Base-by-base conservation (phyloP, 2,113 vertebrate genomes). In the Perca schrenkii region DNA sequence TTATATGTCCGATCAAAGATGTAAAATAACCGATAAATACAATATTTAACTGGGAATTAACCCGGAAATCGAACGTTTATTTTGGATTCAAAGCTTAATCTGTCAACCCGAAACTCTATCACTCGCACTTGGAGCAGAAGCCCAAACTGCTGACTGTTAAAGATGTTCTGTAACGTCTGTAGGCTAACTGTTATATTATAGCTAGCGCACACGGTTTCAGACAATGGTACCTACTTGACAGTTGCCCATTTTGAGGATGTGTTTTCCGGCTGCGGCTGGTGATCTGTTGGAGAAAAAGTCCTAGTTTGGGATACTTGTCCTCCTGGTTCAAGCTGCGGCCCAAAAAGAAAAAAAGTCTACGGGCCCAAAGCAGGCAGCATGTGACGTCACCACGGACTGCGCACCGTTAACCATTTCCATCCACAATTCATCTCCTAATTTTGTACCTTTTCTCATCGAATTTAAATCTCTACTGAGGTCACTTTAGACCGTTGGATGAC, bases 231-330 rank as follows among this genome's bases (percentile, higher is more conserved):
- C 46, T 74, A 96, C 95, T 61, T 96, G 95, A 74, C 93, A 95
- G 94, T 96, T 96, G 34, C 95, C 95, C 95, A 96, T 96, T 66
- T 82, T 43, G 1, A 8, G 8, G 22, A 6, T 13, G 40, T 77
- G 10, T 70, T 46, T 1, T 77, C 52, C 50, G 57, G 36, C 34
- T 0, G 76, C 52, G 3, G 77, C 22, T 6, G 77, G 0, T 10
- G 84, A 4, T 60, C n/a, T 1, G 75, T 11, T 4, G 65, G 5
- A 12, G 3, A 12, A 22, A 4, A 54, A 64, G 50, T 1, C 0
- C 2, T 1, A 13, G 62, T 61, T 81, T 22, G 3, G 4, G 36
- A 13, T 12, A 22, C 34, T 22, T 8, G 62, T 63, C 54, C 21
- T 70, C 66, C 46, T 3, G 74, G 43, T 16, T 5, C 63, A 62